phyloP scores from a whole-genome alignment of 2,797 vertebrate genomes.

The Oreochromis grahami region DNA sequence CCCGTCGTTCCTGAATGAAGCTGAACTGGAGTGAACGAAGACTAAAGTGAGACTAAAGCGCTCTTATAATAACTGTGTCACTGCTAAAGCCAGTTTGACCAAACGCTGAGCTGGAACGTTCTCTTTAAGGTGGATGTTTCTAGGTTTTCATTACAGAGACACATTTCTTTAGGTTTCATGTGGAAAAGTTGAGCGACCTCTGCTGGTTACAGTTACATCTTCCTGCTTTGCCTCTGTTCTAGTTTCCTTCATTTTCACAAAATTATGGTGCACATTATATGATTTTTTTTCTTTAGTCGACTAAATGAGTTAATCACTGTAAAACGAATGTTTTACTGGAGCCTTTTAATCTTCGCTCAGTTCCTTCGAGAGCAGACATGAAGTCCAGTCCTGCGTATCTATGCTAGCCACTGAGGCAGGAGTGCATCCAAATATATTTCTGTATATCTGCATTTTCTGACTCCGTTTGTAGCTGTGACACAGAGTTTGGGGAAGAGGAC shows the following conservation, averaged over 20 bases:
- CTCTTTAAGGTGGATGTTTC: neutral
- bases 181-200: neutral
- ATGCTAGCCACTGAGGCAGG: neutral
- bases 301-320: neutral
- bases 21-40: neutral
- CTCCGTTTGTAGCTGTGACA: accelerated
- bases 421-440: neutral
- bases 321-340: neutral
- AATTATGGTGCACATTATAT: neutral
- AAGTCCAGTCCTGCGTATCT: accelerated
- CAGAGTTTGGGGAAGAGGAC: neutral
- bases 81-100: neutral
- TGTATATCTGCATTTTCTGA: neutral
- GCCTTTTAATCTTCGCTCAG: neutral
- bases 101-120: neutral
- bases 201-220: neutral
- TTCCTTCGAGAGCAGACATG: accelerated
- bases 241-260: neutral
- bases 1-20: neutral
- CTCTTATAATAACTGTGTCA: neutral
- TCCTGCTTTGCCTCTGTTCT: neutral
- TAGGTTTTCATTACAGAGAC: neutral
- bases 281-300: neutral
- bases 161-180: neutral
- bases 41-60: neutral